Percentiles rank a stretch among this genome's conserved stretches.
These are phyloP conservation scores for Lagocephalus sceleratus DNA, from an alignment of 2,797 vertebrate genomes.

Conservation along the genomic window DNA sequence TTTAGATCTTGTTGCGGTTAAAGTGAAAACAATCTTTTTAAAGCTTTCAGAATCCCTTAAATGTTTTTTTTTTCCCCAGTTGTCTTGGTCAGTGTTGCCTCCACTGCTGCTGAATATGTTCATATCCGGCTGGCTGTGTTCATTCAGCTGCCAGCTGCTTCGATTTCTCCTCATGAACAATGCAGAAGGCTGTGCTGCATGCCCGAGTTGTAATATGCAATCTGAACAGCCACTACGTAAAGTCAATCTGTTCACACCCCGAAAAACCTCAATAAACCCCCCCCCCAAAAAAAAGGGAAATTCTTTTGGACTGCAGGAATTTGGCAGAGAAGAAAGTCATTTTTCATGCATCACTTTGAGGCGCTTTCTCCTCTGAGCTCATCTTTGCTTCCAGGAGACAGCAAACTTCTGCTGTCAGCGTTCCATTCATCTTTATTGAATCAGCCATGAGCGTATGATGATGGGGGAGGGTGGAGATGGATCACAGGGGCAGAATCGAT, in stretches of 20 bases:
- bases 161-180: conserved; percentile 24
- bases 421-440: conserved; percentile 35
- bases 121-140: conserved; percentile 15
- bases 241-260: conserved; percentile 12
- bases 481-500: conserved; percentile 39
- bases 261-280: conserved; percentile 14
- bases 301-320: neutral
- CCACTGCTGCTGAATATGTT: conserved; percentile 4
- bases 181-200: conserved; percentile 7
- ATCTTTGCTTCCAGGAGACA: conserved; percentile 6
- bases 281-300: neutral
- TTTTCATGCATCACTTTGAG: conserved; percentile 12
- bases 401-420: conserved; percentile 16
- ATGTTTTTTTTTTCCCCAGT: neutral
- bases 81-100: conserved; percentile 3
- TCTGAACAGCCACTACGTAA: conserved; percentile 17
- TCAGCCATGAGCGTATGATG: conserved; percentile 37
- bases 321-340: neutral
- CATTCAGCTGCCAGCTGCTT: conserved; percentile 32
- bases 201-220: conserved; percentile 18
- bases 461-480: conserved; percentile 31
- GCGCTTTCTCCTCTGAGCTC: conserved; percentile 10
- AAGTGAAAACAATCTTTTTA: too few species aligned
- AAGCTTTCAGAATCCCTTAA: neutral
- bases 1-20: too few species aligned